These are phyloP conservation scores for Saccostrea glomerata DNA, from an alignment of 1,140 invertebrate genomes.

Conservation along the genomic window DNA sequence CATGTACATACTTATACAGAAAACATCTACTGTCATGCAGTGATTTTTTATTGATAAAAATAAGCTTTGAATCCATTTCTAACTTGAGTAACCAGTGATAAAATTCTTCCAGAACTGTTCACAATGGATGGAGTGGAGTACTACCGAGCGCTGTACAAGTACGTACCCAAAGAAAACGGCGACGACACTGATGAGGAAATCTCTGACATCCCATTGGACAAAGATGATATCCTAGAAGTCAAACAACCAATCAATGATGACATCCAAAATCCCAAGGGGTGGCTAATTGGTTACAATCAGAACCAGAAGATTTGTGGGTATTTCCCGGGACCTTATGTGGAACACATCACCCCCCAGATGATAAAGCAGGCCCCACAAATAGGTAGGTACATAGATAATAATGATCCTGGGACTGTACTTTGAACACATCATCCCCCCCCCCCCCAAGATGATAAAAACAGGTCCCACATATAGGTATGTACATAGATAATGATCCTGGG, in stretches of 20 bases:
- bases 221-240: background rate
- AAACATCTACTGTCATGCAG: no score
- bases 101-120: background rate
- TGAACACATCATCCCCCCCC: no score
- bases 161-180: background rate
- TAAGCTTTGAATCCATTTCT: background rate
- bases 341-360: slow-evolving; percentile 19
- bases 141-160: slow-evolving; percentile 3
- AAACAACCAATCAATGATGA: background rate
- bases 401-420: background rate
- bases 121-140: slow-evolving; percentile 12
- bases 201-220: slow-evolving; percentile 1
- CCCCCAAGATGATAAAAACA: no score
- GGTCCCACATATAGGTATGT: no score
- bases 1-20: no score
- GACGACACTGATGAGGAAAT: background rate
- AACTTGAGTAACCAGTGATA: background rate
- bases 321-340: background rate
- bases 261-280: slow-evolving; percentile 3
- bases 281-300: slow-evolving; percentile 13
- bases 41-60: no score
- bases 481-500: background rate
- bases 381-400: background rate
- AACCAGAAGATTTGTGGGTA: slow-evolving; percentile 25
- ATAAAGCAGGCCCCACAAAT: slow-evolving; percentile 6